Evolutionary conservation across 2,888 invertebrate genomes (phyloP), one percentile per base, ranked within the genome.

Genomic region (Melinopterus prodromus): DNA sequence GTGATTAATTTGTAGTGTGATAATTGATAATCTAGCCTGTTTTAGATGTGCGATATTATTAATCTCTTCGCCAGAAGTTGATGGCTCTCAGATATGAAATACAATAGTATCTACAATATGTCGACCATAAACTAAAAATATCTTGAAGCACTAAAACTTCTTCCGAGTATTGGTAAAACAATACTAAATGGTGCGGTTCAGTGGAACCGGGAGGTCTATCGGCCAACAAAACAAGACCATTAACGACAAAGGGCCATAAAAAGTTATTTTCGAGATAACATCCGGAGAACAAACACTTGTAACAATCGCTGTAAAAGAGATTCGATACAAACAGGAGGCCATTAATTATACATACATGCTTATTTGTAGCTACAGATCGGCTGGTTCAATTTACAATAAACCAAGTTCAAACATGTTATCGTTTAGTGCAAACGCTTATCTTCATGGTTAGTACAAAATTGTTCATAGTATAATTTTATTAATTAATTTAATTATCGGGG

Each of bases 201-300:
- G 53, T 9, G 12, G 9, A 53, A 9, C 9, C 7, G 53, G 12
- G 53, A 12, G 53, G 53, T 53, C 53, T 53, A 12, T 53, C 53
- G 53, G 12, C 53, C 53, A 53, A 53, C 53, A 53, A 53, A 53
- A 53, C 53, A 53, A 53, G 53, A 53, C 53, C 53, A 53, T 53
- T 53, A 53, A 53, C 53, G 53, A 53, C 53, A 53, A 53, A 53
- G 12, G 53, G 53, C 53, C 53, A 53, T 53, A 53, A 53, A 26
- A 53, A 53, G 53, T 53, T 53, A 53, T 53, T 53, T 53, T 53
- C 53, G 12, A 53, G 53, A 53, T 53, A 53, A 53, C 53, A 53
- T 53, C 53, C 53, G 53, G 53, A 53, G 53, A 53, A 53, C 53
- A 53, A 53, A 53, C 53, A 53, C 53, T 53, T 53, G 53, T 53